phyloP scores from a whole-genome alignment of 1,140 invertebrate genomes.

The Lordiphosa clarofinis region DNA sequence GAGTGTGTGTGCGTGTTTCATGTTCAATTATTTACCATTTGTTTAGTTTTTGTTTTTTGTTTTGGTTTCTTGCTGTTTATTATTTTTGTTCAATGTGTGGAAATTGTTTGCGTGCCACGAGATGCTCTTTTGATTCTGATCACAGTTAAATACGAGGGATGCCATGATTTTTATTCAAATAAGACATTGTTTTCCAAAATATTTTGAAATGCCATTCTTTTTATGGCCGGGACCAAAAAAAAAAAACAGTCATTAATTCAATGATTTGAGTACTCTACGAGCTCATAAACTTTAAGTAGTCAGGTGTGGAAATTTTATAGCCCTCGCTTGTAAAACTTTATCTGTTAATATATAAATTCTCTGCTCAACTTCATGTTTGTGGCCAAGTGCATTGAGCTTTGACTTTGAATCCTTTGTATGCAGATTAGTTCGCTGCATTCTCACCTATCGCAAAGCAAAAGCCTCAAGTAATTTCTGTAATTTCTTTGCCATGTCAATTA shows the following conservation, averaged over 20 bases:
- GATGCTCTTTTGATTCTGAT: constrained; percentile 25
- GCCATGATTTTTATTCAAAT: too few species aligned
- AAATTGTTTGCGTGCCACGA: constrained; percentile 66
- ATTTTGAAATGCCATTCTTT: too few species aligned
- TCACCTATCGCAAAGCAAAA: constrained; percentile 21
- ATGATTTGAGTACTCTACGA: too few species aligned
- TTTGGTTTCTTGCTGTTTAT: constrained; percentile 43
- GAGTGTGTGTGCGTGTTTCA: constrained; percentile 16
- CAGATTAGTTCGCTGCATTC: constrained; percentile 58
- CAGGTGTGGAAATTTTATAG: too few species aligned
- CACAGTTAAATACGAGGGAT: constrained; percentile 11
- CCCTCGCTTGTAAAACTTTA: too few species aligned
- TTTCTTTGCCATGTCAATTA: constrained; percentile 52
- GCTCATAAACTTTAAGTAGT: too few species aligned
- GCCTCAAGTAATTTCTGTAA: constrained; percentile 9
- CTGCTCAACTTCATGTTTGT: constrained; percentile 31
- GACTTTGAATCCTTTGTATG: constrained; percentile 57
- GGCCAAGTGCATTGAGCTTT: constrained; percentile 45
- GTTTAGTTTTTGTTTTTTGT: constrained; percentile 39
- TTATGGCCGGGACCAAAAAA: too few species aligned
- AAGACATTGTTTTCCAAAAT: too few species aligned
- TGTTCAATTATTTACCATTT: constrained; percentile 64
- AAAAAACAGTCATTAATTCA: too few species aligned
- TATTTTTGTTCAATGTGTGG: constrained; percentile 74
- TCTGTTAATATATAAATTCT: neutral